These are phyloP conservation scores for Blennius ocellaris DNA, from an alignment of 2,113 vertebrate genomes.

Conservation along the genomic window DNA sequence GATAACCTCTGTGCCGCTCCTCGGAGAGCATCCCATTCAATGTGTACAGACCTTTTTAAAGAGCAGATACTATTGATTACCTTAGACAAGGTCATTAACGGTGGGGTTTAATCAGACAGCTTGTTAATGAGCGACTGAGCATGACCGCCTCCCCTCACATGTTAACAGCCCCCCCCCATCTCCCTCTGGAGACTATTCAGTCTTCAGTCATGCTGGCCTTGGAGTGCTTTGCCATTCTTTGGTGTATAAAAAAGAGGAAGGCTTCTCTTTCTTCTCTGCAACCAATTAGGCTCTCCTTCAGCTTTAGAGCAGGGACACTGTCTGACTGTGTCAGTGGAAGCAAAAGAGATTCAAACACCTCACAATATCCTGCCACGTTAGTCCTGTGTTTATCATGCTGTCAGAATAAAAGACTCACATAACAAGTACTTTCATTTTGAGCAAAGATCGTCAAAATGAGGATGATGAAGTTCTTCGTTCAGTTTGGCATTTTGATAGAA, in stretches of 20 bases:
- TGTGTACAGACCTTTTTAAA: slow-evolving; percentile 72
- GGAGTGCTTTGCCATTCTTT: slow-evolving; percentile 76
- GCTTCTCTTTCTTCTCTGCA: slow-evolving; percentile 71
- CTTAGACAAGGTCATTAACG: slow-evolving; percentile 79
- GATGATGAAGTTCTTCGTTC: neutral
- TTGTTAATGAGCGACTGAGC: slow-evolving; percentile 78
- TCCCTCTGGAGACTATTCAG: slow-evolving; percentile 77
- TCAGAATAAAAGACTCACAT: slow-evolving; percentile 7
- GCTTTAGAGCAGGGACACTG: slow-evolving; percentile 53
- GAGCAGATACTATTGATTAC: slow-evolving; percentile 81
- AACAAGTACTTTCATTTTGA: slow-evolving; percentile 10
- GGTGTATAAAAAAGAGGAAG: slow-evolving; percentile 69
- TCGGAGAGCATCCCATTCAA: slow-evolving; percentile 42
- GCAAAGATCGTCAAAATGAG: neutral
- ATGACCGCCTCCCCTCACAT: slow-evolving; percentile 66
- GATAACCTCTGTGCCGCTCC: slow-evolving; percentile 46
- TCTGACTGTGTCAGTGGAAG: slow-evolving; percentile 48
- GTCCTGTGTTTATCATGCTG: slow-evolving; percentile 10
- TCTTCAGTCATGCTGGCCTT: slow-evolving; percentile 74
- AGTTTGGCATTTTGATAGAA: neutral
- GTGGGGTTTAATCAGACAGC: slow-evolving; percentile 78
- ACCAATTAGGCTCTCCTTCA: slow-evolving; percentile 78
- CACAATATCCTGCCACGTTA: slow-evolving; percentile 39
- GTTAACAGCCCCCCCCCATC: slow-evolving; percentile 53
- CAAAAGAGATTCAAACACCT: slow-evolving; percentile 48